Percentiles rank a stretch among this genome's conserved stretches.
Evolutionary conservation across 2,888 invertebrate genomes (phyloP).

Genomic region (Acanthosepion lycidas): DNA sequence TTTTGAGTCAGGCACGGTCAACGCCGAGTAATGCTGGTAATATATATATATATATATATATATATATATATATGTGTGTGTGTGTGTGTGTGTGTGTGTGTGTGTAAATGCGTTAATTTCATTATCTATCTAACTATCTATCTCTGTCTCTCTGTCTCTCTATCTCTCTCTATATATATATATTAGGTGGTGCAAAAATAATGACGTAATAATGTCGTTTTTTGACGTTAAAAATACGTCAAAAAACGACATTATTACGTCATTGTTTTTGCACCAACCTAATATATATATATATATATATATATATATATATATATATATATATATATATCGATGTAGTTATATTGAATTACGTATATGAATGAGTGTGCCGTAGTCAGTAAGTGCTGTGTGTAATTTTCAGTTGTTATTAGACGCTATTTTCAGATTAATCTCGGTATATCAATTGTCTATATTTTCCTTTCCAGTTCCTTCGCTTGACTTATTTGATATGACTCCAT

Average conservation of each 20-base stretch:
- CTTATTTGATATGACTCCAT: neutral
- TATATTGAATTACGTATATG: neutral
- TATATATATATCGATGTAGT: neutral
- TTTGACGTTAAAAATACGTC: too few relatives aligned
- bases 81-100: too few relatives aligned
- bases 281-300: neutral
- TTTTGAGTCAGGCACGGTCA: too few relatives aligned
- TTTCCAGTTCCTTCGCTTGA: neutral
- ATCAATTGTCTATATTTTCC: constrained; percentile 6
- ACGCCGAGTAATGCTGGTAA: too few relatives aligned
- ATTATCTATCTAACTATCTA: too few relatives aligned
- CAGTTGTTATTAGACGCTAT: neutral
- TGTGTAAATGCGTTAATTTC: too few relatives aligned
- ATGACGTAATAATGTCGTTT: too few relatives aligned
- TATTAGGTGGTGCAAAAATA: too few relatives aligned
- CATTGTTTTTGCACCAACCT: too few relatives aligned
- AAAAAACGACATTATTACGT: too few relatives aligned
- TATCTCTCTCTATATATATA: neutral
- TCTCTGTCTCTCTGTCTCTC: too few relatives aligned
- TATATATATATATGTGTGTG: neutral
- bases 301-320: neutral
- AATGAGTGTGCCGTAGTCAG: neutral
- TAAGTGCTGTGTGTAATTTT: neutral
- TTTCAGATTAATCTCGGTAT: neutral
- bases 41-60: too few relatives aligned